Percentiles rank a stretch among this genome's conserved stretches.
These are phyloP conservation scores for Spisula solida DNA, from an alignment of 2,888 invertebrate species.

Conservation along the genomic window DNA sequence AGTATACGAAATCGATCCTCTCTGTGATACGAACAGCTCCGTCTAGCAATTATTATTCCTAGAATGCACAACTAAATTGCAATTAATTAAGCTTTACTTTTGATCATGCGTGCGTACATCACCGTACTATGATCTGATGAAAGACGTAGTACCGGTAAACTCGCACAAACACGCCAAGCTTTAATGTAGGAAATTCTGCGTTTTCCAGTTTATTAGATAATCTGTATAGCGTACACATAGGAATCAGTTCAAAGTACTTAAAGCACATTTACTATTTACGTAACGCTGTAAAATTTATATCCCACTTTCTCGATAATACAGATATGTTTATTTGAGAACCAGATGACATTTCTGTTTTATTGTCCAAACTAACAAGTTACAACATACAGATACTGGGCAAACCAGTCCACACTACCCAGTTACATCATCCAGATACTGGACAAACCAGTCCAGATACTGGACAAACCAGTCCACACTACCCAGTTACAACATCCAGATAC, in stretches of 20 bases:
- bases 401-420: no score
- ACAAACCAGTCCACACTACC: no score
- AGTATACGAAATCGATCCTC: conserved; percentile 4
- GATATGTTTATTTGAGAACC: no score
- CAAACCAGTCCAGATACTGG: no score
- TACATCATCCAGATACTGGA: no score
- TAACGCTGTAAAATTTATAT: no score
- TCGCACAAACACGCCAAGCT: not conserved
- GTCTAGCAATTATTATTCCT: not conserved
- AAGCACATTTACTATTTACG: not conserved
- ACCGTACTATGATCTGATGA: conserved; percentile 7
- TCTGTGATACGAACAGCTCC: not conserved
- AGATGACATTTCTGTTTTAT: no score
- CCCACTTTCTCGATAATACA: no score
- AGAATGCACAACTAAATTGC: conserved; percentile 27
- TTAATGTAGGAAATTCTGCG: not conserved
- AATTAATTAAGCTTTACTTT: conserved; percentile 14
- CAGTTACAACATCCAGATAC: no score
- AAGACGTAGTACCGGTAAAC: not conserved
- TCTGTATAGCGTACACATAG: not conserved
- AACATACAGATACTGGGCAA: no score
- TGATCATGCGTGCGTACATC: conserved; percentile 20
- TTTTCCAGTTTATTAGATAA: not conserved
- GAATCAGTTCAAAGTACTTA: conserved; percentile 8
- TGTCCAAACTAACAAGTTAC: no score